Evolutionary conservation across 1,140 invertebrate genomes (phyloP).

Genomic region (Euborellia annulipes): DNA sequence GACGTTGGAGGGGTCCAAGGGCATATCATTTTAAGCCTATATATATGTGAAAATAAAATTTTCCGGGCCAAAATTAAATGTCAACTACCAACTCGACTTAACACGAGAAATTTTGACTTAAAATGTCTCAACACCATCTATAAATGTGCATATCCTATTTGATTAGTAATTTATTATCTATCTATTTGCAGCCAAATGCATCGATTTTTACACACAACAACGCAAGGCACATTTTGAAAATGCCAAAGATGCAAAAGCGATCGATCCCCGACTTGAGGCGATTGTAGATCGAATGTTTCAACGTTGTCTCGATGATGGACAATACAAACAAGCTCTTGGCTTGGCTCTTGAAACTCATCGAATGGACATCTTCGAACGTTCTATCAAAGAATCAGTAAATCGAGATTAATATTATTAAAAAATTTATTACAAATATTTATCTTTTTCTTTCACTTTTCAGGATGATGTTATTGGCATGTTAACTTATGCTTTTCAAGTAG

Average conservation of each 20-base stretch:
- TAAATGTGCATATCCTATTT: neutral
- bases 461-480: constrained; percentile 85
- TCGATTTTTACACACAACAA: constrained; percentile 86
- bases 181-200: constrained; percentile 59
- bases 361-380: constrained; percentile 88
- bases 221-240: constrained; percentile 51
- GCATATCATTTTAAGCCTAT: too few relatives aligned
- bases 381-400: constrained; percentile 70
- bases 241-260: constrained; percentile 43
- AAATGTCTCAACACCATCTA: too few relatives aligned
- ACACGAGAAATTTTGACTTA: too few relatives aligned
- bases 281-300: constrained; percentile 97
- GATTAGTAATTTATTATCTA: constrained; percentile 2
- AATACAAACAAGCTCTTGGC: constrained; percentile 84
- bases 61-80: too few relatives aligned
- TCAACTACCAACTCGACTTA: too few relatives aligned
- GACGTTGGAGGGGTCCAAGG: too few relatives aligned
- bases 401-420: too few relatives aligned
- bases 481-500: constrained; percentile 86
- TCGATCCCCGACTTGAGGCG: constrained; percentile 77
- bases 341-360: constrained; percentile 87
- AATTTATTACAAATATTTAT: too few relatives aligned
- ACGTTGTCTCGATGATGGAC: constrained; percentile 62
- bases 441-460: constrained; percentile 19
- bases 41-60: too few relatives aligned